A percentile compares a stretch with the other conserved stretches of the same genome.
phyloP scores from a whole-genome alignment of 53 echinoderm and acorn worm genomes.

The Pentamera pediparva region DNA sequence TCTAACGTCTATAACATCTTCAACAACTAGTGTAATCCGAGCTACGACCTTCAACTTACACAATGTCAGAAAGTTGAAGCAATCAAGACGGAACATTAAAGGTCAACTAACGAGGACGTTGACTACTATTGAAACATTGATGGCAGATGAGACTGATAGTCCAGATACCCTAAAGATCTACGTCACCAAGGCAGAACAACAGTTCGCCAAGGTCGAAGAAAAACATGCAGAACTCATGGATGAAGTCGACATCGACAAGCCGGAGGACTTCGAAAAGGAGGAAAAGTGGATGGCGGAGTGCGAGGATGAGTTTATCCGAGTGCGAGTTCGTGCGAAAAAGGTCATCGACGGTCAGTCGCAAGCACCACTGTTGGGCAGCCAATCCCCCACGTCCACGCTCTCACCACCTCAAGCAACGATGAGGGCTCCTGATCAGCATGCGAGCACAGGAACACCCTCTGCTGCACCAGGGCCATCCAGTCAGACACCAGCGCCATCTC shows the following conservation, averaged over 20 bases:
- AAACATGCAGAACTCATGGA: conserved; percentile 47
- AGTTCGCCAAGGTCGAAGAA: conserved; percentile 10
- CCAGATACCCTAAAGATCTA: conserved; percentile 36
- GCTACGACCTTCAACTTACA: no score
- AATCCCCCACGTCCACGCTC: not conserved
- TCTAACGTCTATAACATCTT: no score
- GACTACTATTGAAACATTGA: conserved; percentile 16
- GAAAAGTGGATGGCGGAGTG: conserved; percentile 52
- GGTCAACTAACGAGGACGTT: conserved; percentile 23
- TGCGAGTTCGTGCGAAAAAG: not conserved
- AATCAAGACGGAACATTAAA: conserved; percentile 29
- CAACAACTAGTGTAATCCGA: not conserved
- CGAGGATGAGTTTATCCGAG: conserved; percentile 33
- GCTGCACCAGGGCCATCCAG: not conserved
- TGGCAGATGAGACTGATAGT: conserved; percentile 18
- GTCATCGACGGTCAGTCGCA: not conserved
- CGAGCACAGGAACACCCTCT: conserved; percentile 20
- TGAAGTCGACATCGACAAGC: conserved; percentile 28
- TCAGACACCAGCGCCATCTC: not conserved
- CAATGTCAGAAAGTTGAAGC: conserved; percentile 39
- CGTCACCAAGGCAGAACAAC: conserved; percentile 55
- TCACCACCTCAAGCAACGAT: not conserved
- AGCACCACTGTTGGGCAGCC: not conserved
- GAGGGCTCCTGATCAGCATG: conserved; percentile 20
- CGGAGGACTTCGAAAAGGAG: conserved; percentile 30